These are phyloP conservation scores for Brachionus sp. DNA, from an alignment of 1,140 invertebrate genomes.

Conservation along the genomic window DNA sequence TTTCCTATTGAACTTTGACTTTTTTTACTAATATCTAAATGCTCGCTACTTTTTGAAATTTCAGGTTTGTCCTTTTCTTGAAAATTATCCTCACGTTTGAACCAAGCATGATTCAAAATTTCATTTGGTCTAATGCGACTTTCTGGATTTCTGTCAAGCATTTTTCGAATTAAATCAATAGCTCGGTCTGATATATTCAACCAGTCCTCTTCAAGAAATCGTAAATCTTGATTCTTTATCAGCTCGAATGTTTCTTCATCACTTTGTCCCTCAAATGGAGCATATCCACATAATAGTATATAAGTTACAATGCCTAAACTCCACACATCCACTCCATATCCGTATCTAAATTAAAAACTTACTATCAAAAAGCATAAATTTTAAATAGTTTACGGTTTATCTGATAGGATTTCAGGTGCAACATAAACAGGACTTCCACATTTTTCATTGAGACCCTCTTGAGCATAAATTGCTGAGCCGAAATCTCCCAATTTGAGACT, in stretches of 20 bases:
- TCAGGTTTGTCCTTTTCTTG: neutral
- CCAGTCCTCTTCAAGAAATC: neutral
- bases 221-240: neutral
- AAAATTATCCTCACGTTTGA: neutral
- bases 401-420: slow-evolving; percentile 3
- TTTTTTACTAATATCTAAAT: neutral
- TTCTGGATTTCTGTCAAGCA: slow-evolving; percentile 32
- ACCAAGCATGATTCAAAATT: slow-evolving; percentile 24
- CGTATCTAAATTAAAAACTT: slow-evolving; percentile 48
- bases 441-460: neutral
- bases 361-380: slow-evolving; percentile 48
- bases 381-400: slow-evolving; percentile 46
- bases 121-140: slow-evolving; percentile 29
- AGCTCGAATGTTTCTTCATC: slow-evolving; percentile 35
- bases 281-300: slow-evolving; percentile 50
- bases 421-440: slow-evolving; percentile 44
- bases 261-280: slow-evolving; percentile 47
- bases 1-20: neutral
- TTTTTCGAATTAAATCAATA: slow-evolving; percentile 7
- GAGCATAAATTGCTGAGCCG: slow-evolving; percentile 53
- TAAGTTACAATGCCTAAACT: slow-evolving; percentile 49
- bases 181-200: neutral
- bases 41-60: neutral
- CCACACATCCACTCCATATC: slow-evolving; percentile 50
- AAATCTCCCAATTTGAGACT: slow-evolving; percentile 61